Percentiles rank a stretch among this genome's conserved stretches.
phyloP scores from a whole-genome alignment of 2,888 invertebrate genomes.

The Stictocephala bisonia region DNA sequence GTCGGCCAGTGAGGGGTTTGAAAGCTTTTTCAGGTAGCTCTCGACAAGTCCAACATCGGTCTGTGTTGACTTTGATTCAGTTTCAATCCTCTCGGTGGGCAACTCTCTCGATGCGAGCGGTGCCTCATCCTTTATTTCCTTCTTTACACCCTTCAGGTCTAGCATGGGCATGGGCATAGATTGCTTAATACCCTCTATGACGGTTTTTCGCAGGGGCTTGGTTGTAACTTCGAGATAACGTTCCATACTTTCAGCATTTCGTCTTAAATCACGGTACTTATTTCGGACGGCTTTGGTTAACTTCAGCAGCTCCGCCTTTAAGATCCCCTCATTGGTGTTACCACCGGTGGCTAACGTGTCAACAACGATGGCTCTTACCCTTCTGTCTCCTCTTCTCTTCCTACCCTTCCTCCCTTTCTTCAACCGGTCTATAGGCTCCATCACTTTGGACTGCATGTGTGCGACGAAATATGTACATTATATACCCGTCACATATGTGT shows the following conservation, averaged over 20 bases:
- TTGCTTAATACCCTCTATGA: not conserved
- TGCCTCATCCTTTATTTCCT: too few relatives aligned
- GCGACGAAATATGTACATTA: too few relatives aligned
- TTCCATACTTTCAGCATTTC: not conserved
- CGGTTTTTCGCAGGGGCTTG: not conserved
- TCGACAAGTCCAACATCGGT: not conserved
- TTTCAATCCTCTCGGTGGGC: not conserved
- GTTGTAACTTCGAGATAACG: not conserved
- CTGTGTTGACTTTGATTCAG: not conserved
- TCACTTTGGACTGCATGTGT: too few relatives aligned
- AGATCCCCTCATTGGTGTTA: not conserved
- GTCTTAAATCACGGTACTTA: not conserved
- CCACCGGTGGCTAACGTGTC: not conserved
- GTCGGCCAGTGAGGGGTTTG: not conserved
- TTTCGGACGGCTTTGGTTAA: not conserved
- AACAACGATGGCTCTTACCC: not conserved
- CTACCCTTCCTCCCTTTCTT: not conserved
- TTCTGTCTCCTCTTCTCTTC: not conserved
- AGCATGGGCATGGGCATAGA: not conserved
- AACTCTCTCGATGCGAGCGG: not conserved
- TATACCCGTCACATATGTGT: slow-evolving; percentile 41
- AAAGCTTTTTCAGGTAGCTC: not conserved
- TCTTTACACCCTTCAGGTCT: not conserved
- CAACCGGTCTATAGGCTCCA: not conserved
- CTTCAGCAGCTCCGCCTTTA: not conserved